Evolutionary conservation across 2,113 vertebrate species (phyloP).

Genomic region (Pan troglodytes): NHGRI_mPanTro3-v2.1_pri NC_086016.1:41698001-41698500

Average conservation of each 20-base stretch:
- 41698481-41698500: rapidly evolving
- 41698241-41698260: background rate
- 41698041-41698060: background rate
- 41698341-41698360: background rate
- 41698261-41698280: background rate
- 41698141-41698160: background rate
- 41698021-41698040: rapidly evolving
- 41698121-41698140: background rate
- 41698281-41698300: background rate
- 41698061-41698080: rapidly evolving
- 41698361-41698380: background rate
- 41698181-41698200: background rate
- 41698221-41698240: background rate
- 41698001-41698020: background rate
- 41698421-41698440: background rate
- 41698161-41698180: background rate
- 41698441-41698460: background rate
- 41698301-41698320: background rate
- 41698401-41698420: background rate
- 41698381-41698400: background rate
- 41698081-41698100: background rate
- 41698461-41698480: background rate
- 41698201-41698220: background rate
- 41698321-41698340: background rate
- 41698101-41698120: background rate